phyloP scores from a whole-genome alignment of 2,113 vertebrate genomes.

The Hemicordylus capensis region DNA sequence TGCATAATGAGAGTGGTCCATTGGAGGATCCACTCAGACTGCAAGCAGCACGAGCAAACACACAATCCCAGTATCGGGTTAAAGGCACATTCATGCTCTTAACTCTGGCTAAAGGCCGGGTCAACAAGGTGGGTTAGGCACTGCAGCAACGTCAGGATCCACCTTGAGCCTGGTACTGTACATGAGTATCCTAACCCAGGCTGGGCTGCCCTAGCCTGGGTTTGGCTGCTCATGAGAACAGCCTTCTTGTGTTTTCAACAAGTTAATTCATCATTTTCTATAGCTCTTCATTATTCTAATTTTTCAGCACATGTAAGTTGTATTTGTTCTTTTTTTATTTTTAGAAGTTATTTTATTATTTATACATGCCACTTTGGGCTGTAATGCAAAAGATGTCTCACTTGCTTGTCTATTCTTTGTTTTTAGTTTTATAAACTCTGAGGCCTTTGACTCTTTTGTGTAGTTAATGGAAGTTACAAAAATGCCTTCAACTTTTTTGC shows the following conservation, averaged over 20 bases:
- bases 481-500: conserved; percentile 37
- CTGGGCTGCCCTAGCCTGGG: too few species aligned
- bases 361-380: conserved; percentile 31
- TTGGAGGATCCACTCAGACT: too few species aligned
- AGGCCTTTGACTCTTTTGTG: not conserved
- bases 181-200: too few species aligned
- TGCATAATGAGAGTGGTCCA: too few species aligned
- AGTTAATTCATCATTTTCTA: conserved; percentile 9
- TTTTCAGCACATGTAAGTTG: conserved; percentile 15
- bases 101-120: too few species aligned
- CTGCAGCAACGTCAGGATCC: too few species aligned
- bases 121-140: too few species aligned
- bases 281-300: conserved; percentile 4
- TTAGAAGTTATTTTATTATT: conserved; percentile 42
- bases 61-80: too few species aligned
- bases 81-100: too few species aligned
- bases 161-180: too few species aligned
- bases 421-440: conserved; percentile 42
- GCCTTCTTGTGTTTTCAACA: not conserved
- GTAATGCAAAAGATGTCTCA: not conserved
- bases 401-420: conserved; percentile 50
- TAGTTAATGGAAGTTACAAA: conserved; percentile 26
- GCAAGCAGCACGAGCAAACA: too few species aligned
- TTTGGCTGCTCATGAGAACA: too few species aligned
- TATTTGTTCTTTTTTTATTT: conserved; percentile 42